Conservation (phyloP, 2,797 vertebrate species). For the Decapterus maruadsi region DNA sequence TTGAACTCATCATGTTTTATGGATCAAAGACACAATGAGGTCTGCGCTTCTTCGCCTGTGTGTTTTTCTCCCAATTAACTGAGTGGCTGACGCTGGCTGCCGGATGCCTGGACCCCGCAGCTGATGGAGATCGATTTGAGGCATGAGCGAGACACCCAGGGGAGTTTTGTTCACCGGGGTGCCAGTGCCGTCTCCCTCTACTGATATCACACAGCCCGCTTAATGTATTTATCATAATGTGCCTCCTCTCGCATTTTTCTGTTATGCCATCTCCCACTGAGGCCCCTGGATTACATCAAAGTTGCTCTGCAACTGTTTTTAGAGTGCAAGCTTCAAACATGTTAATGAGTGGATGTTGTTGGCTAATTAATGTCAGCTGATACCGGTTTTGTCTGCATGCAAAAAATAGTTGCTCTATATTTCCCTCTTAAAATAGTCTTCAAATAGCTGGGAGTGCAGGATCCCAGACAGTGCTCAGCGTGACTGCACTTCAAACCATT, state of each 20-base stretch:
- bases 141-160: slow-evolving; percentile 21
- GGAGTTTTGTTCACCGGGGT: slow-evolving; percentile 17
- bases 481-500: slow-evolving; percentile 6
- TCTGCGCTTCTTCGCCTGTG: slow-evolving; percentile 43
- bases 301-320: slow-evolving; percentile 33
- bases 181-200: neutral
- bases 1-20: slow-evolving; percentile 74
- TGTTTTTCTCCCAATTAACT: slow-evolving; percentile 65
- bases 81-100: slow-evolving; percentile 42
- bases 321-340: slow-evolving; percentile 33
- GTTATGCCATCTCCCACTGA: slow-evolving; percentile 7
- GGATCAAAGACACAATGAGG: slow-evolving; percentile 76
- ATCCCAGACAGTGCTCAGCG: neutral
- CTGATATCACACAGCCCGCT: slow-evolving; percentile 12
- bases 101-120: neutral
- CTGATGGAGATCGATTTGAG: slow-evolving; percentile 37
- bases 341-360: slow-evolving; percentile 53
- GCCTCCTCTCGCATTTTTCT: neutral
- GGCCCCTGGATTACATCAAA: slow-evolving; percentile 47
- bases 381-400: slow-evolving; percentile 11
- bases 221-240: slow-evolving; percentile 23
- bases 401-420: slow-evolving; percentile 23
- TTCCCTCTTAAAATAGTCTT: slow-evolving; percentile 2
- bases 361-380: slow-evolving; percentile 55
- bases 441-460: slow-evolving; percentile 35